Evolutionary conservation across 2,797 vertebrate genomes (phyloP), one percentile per base, ranked within the genome.

Genomic region (Anolis apletophallus): DNA sequence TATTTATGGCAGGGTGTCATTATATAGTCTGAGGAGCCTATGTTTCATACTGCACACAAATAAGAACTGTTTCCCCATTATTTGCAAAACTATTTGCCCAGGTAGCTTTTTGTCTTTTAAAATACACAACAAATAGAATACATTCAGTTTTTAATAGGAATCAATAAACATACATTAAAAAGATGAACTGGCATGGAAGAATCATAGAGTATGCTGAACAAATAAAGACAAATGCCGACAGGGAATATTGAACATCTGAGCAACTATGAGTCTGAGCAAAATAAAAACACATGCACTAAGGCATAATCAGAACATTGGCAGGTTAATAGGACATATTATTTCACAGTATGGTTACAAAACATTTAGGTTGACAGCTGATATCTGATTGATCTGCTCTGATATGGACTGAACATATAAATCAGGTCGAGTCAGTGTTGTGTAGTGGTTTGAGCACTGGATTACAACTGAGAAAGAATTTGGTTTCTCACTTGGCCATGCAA

Each of bases 251-350:
- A 72, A 71, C 81, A 55, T 64, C 71, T 74, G 36, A 36, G 36
- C 82, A 75, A 75, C 52, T 29, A 61, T 50, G 34, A n/a, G 71
- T 83, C 10, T 83, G 26, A 74, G n/a, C 55, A 83, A 83, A 59
- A 59, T 29, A 40, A 75, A 21, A 64, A 55, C 6, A 85, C 19
- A 68, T 21, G 36, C 32, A 8, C 34, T 68, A 52, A 55, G 68
- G 26, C 55, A 78, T 85, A 14, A 69, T 68, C 46, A 78, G 26
- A 59, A n/a, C 69, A 74, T 11, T 76, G n/a, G 3, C 52, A 72
- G 40, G 40, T 26, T 68, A 68, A 67, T 40, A 85, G 59, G 40
- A 59, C 52, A 81, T 81, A 81, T 81, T 59, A 75, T 67, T 75
- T 17, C 57, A 83, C 34, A 75, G 11, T 61, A 84, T 40, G 16